Percentiles rank a stretch among this genome's conserved stretches.
Conservation (phyloP, 2,797 vertebrate genomes). For the Stomatorhinus walkeri region DNA sequence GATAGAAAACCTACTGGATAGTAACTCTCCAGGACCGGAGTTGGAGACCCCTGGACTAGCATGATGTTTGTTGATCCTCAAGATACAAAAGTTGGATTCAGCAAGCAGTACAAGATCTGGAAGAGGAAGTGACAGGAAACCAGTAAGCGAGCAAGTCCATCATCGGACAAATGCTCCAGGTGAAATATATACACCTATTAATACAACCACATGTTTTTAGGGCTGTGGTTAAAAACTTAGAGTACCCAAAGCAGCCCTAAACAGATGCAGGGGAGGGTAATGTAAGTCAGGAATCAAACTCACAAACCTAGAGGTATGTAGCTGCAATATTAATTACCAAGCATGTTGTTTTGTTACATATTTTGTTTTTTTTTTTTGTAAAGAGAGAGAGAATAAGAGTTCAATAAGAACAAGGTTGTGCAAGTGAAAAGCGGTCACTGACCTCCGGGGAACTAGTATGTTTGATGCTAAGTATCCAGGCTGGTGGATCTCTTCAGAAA, state of each 20-base stretch:
- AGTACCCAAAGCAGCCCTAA: neutral
- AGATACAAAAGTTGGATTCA: neutral
- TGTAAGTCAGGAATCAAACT: neutral
- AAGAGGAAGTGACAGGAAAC: neutral
- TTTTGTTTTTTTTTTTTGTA: neutral
- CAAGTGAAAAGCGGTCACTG: constrained; percentile 27
- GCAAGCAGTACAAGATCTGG: neutral
- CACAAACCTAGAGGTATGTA: neutral
- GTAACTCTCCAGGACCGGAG: too few species aligned
- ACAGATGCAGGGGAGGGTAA: neutral
- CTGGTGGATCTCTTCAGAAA: constrained; percentile 60
- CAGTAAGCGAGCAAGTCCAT: neutral
- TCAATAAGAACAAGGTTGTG: neutral
- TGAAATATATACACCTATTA: neutral
- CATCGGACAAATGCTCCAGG: neutral
- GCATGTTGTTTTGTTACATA: neutral
- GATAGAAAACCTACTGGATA: too few species aligned
- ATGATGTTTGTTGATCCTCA: neutral
- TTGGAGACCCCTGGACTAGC: neutral
- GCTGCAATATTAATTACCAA: neutral
- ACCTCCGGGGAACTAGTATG: constrained; percentile 82
- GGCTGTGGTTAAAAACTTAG: neutral
- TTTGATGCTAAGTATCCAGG: constrained; percentile 76
- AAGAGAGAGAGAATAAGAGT: neutral
- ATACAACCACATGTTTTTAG: neutral